Evolutionary conservation across 1,140 invertebrate genomes (phyloP), one percentile per base, ranked within the genome.

Genomic region (Elymnias hypermnestra): DNA sequence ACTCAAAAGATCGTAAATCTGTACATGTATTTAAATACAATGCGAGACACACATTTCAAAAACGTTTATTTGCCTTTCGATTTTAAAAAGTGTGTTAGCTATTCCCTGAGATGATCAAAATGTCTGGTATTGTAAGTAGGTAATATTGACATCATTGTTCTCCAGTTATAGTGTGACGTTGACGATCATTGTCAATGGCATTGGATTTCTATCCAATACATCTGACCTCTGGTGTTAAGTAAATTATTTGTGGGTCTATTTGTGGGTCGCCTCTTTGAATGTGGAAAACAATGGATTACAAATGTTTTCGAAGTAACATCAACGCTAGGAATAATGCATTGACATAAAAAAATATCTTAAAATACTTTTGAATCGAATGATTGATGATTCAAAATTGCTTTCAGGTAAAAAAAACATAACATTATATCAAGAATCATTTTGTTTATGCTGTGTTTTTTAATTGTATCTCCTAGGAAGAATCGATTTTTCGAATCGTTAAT

Each of bases 61-160:
- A 21, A 21, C 4, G 14, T 15, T 15, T 33, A 33, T 33, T 33
- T 33, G 29, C 29, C n/a, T 33, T 33, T 7, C 29, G 29, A 14
- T 33, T 33, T 33, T 15, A 15, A 33, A 15, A 33, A 33, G 14
- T 15, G 7, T 15, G 29, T 33, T 33, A 33, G 8, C 4, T 15
- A 15, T 15, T 7, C 12, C 29, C 9, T 1, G 12, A 29, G 9
- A 14, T 29, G 9, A 29, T 9, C 12, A 29, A 29, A 29, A 29
- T 9, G 26, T 15, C 31, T 22, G 25, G 8, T 35, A 33, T 29
- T 25, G 12, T 31, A 26, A 31, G 18, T 22, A 23, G 28, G 22
- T 45, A 40, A 14, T 44, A 52, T 44, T 51, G 26, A 44, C 42
- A 44, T 33, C 38, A 51, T 51, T 44, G 49, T 51, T 28, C 13